Evolutionary conservation across 2,888 invertebrate genomes (phyloP).

Genomic region (Ophion ellenae): DNA sequence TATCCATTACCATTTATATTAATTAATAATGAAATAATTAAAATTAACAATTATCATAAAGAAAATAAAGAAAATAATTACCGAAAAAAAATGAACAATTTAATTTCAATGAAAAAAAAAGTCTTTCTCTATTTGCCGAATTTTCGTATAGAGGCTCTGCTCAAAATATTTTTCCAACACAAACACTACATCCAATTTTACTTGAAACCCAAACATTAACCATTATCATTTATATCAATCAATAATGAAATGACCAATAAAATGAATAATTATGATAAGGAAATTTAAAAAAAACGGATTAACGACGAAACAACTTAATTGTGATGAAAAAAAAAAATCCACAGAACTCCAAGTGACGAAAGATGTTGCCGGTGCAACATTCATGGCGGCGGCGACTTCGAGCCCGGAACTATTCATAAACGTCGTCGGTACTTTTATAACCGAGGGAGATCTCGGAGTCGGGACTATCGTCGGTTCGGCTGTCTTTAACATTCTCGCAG

Average conservation of each 20-base stretch:
- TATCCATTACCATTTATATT: background rate
- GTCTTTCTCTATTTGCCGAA: too few relatives aligned
- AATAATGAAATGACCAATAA: background rate
- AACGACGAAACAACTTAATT: background rate
- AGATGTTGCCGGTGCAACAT: slow-evolving; percentile 96
- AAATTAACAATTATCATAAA: background rate
- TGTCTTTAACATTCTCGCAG: slow-evolving; percentile 93
- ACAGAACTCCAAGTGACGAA: slow-evolving; percentile 91
- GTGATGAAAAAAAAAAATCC: slow-evolving; percentile 56
- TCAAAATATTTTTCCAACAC: too few relatives aligned
- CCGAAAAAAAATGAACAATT: background rate
- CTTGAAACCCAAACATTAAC: background rate
- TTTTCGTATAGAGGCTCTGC: too few relatives aligned
- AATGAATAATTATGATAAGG: background rate
- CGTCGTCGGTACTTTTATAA: slow-evolving; percentile 94
- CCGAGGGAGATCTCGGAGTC: slow-evolving; percentile 93
- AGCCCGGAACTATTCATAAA: slow-evolving; percentile 97
- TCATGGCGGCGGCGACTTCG: slow-evolving; percentile 97
- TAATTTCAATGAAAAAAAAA: background rate
- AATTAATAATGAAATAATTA: background rate
- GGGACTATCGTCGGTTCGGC: slow-evolving; percentile 94
- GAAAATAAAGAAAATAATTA: too few relatives aligned
- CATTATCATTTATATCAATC: too few relatives aligned
- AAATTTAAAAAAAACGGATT: background rate
- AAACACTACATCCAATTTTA: too few relatives aligned